Evolutionary conservation across 2,113 vertebrate genomes (phyloP).

Genomic region (Lethenteron reissneri): DNA sequence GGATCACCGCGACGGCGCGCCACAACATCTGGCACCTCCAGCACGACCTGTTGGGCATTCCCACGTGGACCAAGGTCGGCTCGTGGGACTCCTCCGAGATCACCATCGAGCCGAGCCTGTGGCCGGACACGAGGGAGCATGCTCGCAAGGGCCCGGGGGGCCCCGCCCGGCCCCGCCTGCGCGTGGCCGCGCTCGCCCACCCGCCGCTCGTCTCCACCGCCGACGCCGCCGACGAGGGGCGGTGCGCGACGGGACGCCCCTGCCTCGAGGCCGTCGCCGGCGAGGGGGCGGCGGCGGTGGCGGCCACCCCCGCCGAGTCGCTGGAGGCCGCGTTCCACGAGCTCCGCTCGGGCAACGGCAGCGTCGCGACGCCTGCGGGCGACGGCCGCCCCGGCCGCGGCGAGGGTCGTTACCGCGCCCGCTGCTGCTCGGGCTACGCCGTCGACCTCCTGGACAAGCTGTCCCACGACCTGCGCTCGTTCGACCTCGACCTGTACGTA

Average conservation of each 20-base stretch:
- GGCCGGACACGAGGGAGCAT: slow-evolving; percentile 20
- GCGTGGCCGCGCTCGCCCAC: slow-evolving; percentile 63
- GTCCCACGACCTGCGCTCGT: slow-evolving; percentile 47
- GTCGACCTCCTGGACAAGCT: slow-evolving; percentile 70
- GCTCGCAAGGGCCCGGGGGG: slow-evolving; percentile 12
- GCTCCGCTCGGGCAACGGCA: slow-evolving; percentile 39
- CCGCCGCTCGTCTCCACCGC: slow-evolving; percentile 65
- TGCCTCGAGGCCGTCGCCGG: slow-evolving; percentile 53
- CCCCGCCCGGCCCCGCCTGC: slow-evolving; percentile 22
- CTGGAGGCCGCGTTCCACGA: slow-evolving; percentile 35
- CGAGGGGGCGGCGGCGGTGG: slow-evolving; percentile 16
- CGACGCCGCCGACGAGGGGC: slow-evolving; percentile 49
- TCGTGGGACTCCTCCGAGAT: slow-evolving; percentile 35
- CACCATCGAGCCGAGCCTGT: slow-evolving; percentile 29
- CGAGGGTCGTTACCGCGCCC: slow-evolving; percentile 20
- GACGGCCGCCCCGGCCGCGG: too few relatives aligned
- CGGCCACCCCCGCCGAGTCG: too few relatives aligned
- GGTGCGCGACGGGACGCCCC: slow-evolving; percentile 47
- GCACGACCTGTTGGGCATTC: slow-evolving; percentile 31
- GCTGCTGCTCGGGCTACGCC: slow-evolving; percentile 85
- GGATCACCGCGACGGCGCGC: slow-evolving; percentile 26
- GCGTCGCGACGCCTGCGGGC: slow-evolving; percentile 16
- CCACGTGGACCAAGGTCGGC: slow-evolving; percentile 59
- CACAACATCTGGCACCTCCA: slow-evolving; percentile 53
- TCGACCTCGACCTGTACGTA: slow-evolving; percentile 71